These are phyloP conservation scores for Laspeyria flexula DNA, from an alignment of 2,888 invertebrate species.

Conservation along the genomic window DNA sequence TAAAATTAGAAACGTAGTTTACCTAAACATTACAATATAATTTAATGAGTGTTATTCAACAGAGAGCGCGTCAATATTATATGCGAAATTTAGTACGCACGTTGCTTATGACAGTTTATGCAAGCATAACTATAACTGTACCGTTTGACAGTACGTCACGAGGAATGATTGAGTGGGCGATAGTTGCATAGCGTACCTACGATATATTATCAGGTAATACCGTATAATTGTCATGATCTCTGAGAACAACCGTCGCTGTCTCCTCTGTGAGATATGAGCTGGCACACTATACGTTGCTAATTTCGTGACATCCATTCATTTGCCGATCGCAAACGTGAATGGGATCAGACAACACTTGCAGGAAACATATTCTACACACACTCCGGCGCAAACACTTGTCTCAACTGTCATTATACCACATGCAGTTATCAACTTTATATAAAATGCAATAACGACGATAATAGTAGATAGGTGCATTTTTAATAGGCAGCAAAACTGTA, in stretches of 20 bases:
- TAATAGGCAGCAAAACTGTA: conserved; percentile 33
- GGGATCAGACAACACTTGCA: conserved; percentile 65
- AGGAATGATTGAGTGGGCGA: conserved; percentile 68
- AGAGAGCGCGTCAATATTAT: too few species aligned
- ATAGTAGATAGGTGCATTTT: conserved; percentile 29
- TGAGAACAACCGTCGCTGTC: conserved; percentile 72
- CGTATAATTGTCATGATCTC: conserved; percentile 73
- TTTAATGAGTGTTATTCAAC: too few species aligned
- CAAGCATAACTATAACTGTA: conserved; percentile 50
- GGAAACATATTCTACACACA: conserved; percentile 27
- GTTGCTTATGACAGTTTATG: conserved; percentile 25
- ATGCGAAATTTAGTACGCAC: too few species aligned
- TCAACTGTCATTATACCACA: conserved; percentile 16
- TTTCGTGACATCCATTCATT: conserved; percentile 82
- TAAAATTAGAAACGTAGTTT: too few species aligned
- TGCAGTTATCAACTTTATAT: conserved; percentile 24
- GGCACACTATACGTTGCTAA: conserved; percentile 79
- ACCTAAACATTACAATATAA: too few species aligned
- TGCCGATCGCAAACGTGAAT: conserved; percentile 75
- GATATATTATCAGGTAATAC: conserved; percentile 76
- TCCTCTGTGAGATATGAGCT: conserved; percentile 75
- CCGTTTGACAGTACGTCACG: conserved; percentile 66
- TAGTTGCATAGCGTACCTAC: conserved; percentile 61
- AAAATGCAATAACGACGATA: conserved; percentile 12
- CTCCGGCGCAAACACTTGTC: conserved; percentile 10